Percentiles rank a stretch among this genome's conserved stretches.
Evolutionary conservation across 2,888 invertebrate species (phyloP).

Genomic region (Hypomecis punctinalis): DNA sequence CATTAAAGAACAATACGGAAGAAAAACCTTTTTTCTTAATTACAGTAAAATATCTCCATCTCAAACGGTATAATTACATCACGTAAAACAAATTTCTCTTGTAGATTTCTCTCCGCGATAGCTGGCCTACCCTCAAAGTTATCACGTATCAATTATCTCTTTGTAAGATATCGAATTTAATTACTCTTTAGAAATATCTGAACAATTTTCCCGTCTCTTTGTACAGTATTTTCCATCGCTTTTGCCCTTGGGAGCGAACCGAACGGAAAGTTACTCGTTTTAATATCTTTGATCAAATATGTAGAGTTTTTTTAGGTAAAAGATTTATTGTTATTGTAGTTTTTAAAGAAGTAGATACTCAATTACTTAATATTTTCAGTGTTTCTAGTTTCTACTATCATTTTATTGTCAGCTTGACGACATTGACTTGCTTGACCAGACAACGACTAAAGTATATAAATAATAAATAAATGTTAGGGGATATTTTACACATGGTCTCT

Average conservation of each 20-base stretch:
- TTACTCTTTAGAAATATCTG: constrained; percentile 35
- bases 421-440: too few species aligned
- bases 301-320: not conserved
- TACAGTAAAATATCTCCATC: constrained; percentile 14
- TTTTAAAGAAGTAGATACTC: not conserved
- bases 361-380: too few species aligned
- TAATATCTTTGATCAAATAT: not conserved
- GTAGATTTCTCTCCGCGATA: constrained; percentile 27
- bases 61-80: constrained; percentile 18
- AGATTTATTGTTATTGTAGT: not conserved
- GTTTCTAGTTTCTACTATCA: too few species aligned
- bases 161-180: constrained; percentile 43
- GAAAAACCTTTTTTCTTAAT: too few species aligned
- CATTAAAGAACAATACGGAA: too few species aligned
- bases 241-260: constrained; percentile 5
- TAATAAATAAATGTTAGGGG: too few species aligned
- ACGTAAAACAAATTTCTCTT: constrained; percentile 16
- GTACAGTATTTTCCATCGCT: constrained; percentile 4
- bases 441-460: too few species aligned
- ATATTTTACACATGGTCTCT: too few species aligned
- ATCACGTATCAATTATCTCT: constrained; percentile 45
- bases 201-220: constrained; percentile 18
- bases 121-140: constrained; percentile 39
- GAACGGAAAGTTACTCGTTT: constrained; percentile 2
- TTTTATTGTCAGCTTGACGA: too few species aligned